Evolutionary conservation across 2,113 vertebrate genomes (phyloP).

Genomic region (Danionella cerebrum): DNA sequence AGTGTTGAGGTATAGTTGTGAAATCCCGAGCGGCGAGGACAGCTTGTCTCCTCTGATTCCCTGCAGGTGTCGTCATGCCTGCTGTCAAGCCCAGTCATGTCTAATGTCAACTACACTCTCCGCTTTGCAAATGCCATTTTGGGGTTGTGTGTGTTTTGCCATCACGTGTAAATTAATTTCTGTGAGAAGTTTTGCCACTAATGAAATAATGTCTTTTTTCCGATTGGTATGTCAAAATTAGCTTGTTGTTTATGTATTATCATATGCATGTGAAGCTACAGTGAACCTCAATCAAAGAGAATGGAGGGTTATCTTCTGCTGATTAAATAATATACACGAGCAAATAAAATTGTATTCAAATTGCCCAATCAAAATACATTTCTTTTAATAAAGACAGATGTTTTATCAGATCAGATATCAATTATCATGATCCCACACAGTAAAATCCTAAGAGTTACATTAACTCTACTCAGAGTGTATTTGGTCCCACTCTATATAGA

Average conservation of each 20-base stretch:
- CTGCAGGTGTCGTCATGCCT: slow-evolving; percentile 31
- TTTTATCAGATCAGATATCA: too few species aligned
- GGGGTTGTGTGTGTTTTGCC: not conserved
- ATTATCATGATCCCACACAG: too few species aligned
- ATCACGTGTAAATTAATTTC: not conserved
- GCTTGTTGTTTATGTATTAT: not conserved
- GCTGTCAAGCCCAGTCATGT: slow-evolving; percentile 51
- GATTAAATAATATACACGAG: too few species aligned
- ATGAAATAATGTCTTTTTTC: not conserved
- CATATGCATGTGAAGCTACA: not conserved
- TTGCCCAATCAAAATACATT: too few species aligned
- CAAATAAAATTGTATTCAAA: too few species aligned
- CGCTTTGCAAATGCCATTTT: slow-evolving; percentile 14
- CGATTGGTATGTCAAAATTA: not conserved
- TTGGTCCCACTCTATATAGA: too few species aligned
- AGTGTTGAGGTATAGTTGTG: too few species aligned
- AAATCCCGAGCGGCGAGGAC: not conserved
- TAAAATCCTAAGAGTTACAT: too few species aligned
- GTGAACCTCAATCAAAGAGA: not conserved
- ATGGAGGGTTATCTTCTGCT: too few species aligned
- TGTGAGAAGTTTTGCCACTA: not conserved
- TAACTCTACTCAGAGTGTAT: too few species aligned
- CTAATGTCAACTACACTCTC: slow-evolving; percentile 23
- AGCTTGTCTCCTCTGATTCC: not conserved
- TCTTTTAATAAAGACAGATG: too few species aligned